Evolutionary conservation across 2,797 vertebrate genomes (phyloP), one percentile per base, ranked within the genome.

Genomic region (Eulemur albifrons): DNA sequence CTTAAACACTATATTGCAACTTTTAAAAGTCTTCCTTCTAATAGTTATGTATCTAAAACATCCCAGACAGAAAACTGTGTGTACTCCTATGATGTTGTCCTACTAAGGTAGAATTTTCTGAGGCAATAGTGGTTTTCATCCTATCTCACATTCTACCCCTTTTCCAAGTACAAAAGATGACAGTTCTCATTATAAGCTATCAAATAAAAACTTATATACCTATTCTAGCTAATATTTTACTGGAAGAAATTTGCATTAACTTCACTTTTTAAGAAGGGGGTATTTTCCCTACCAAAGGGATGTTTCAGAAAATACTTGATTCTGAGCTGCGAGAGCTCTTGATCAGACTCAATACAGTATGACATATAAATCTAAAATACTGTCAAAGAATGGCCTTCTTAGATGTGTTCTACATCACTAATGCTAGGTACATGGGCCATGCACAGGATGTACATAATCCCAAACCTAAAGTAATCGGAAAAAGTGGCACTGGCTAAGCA

Each of bases 271-370:
- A 88, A 94, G 61, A 79, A 54, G 21, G 43, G 15, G 10, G 7
- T 77, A 84, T 57, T 76, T 93, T 82, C 63, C 30, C 89, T 77
- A 86, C 30, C 82, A 85, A 84, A 15, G 21, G 61, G n/a, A 84
- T 84, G 27, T 81, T 96, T 91, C 73, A 82, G 32, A 95, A 96
- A 95, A 88, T 57, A 94, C 12, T 81, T 93, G 90, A 90, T 92
- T 94, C 76, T 81, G 87, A 96, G 48, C 48, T 95, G 35, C 30
- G 50, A 48, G 8, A 95, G 92, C 13, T 67, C 23, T 65, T 90
- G 57, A 81, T 52, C 27, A 96, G 27, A 50, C 23, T 59, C 59
- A 85, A 43, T 27, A 73, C 5, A 92, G 57, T 38, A 69, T 63
- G 45, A 59, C 12, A 17, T 75, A 13, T 11, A 32, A 32, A 83